phyloP scores from a whole-genome alignment of 1,140 invertebrate genomes.

The Caenorhabditis latens region DNA sequence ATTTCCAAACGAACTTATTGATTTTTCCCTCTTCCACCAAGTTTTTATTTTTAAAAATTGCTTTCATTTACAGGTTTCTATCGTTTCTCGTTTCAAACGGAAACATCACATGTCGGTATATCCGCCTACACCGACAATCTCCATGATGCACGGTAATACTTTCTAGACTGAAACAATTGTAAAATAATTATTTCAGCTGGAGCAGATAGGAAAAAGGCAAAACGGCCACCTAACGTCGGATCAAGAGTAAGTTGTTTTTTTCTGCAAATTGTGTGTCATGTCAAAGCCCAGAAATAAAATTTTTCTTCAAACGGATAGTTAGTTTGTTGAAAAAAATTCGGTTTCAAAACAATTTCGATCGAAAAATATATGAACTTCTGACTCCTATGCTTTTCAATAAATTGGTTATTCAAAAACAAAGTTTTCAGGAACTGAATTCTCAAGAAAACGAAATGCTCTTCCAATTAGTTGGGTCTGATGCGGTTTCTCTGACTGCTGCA shows the following conservation, averaged over 20 bases:
- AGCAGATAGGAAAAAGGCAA: constrained; percentile 9
- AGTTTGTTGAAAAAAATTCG: neutral
- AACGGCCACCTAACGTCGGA: constrained; percentile 24
- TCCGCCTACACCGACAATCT: constrained; percentile 27
- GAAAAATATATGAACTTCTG: too few relatives aligned
- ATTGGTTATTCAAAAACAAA: neutral
- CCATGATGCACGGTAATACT: constrained; percentile 32
- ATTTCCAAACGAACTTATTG: neutral
- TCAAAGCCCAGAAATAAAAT: neutral
- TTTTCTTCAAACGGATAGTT: too few relatives aligned
- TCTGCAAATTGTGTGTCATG: neutral
- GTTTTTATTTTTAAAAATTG: neutral
- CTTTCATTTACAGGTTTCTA: neutral
- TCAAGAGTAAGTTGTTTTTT: constrained; percentile 10
- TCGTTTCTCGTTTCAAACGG: neutral
- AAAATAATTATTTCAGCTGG: neutral
- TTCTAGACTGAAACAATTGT: neutral
- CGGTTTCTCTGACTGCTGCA: constrained; percentile 29
- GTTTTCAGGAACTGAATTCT: constrained; percentile 25
- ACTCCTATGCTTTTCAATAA: too few relatives aligned
- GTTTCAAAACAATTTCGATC: too few relatives aligned
- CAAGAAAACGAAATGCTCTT: constrained; percentile 53
- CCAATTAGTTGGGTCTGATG: neutral
- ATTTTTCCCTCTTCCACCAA: neutral
- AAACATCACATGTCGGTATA: constrained; percentile 47